Evolutionary conservation across 1,140 invertebrate genomes (phyloP), one percentile per base, ranked within the genome.

Genomic region (Rhyzopertha dominica): DNA sequence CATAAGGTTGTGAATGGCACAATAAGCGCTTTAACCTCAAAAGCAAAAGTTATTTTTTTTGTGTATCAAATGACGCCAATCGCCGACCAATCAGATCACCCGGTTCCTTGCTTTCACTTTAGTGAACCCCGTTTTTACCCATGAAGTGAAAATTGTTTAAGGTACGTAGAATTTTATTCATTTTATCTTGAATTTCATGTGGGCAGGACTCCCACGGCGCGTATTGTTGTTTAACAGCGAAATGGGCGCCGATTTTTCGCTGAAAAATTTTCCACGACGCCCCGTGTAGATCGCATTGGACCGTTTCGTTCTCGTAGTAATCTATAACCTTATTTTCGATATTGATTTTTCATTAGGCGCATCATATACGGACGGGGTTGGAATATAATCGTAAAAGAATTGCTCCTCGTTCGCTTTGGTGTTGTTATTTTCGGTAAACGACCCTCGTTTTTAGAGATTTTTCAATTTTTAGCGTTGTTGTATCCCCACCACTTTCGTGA

Each of bases 131-230:
- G 63, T 62, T 58, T 57, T 58, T 56, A 51, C 61, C 59, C 56
- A 59, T 62, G 54, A 61, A 58, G 62, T 67, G 65, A 63, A 63
- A 61, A 58, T 59, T 59, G 59, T 62, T 52, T 58, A 61, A 62
- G 63, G 65, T 67, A 67, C 56, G 65, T 67, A 67, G 63, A 67
- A 67, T 67, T 67, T 67, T 67, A 67, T 67, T 61, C 63, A 66
- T 65, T 67, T 67, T 64, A 61, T 57, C 49, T 51, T 51, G 65
- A 63, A 65, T 63, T 57, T 54, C 53, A 54, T 55, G 53, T 56
- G 53, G 51, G 52, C 43, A 34, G 51, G 44, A 48, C 42, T 54
- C 47, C 47, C 20, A 46, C 42, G 54, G 36, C 41, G n/a, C n/a
- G n/a, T n/a, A n/a, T n/a, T n/a, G n/a, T n/a, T n/a, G n/a, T n/a